These are phyloP conservation scores for Drosophila murphyi DNA, from an alignment of 1,140 invertebrate genomes.

Conservation along the genomic window DNA sequence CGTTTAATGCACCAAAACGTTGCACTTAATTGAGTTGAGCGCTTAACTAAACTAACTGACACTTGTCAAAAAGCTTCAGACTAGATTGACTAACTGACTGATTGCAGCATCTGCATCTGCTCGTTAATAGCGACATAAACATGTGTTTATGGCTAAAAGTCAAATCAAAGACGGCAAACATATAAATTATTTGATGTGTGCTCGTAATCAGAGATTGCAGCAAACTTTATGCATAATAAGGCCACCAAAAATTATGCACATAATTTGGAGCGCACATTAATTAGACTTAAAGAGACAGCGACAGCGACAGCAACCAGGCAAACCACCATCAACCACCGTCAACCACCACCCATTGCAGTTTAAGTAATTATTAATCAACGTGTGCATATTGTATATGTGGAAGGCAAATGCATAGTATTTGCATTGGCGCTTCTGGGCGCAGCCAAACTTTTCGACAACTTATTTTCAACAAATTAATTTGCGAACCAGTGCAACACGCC, in stretches of 20 bases:
- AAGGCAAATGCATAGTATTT: constrained; percentile 37
- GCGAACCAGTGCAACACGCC: constrained; percentile 44
- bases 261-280: constrained; percentile 59
- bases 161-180: constrained; percentile 29
- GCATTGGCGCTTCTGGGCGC: constrained; percentile 26
- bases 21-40: constrained; percentile 20
- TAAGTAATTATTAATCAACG: constrained; percentile 69
- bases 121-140: constrained; percentile 62
- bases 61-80: neutral
- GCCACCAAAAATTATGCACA: constrained; percentile 33
- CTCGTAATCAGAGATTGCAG: constrained; percentile 35
- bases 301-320: neutral
- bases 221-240: constrained; percentile 60
- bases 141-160: constrained; percentile 50
- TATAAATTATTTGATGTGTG: constrained; percentile 44
- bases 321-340: too few relatives aligned
- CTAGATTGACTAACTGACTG: constrained; percentile 2
- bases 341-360: neutral
- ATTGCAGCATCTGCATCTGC: neutral
- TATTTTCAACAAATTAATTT: constrained; percentile 84
- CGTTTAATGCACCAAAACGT: constrained; percentile 13
- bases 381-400: constrained; percentile 16
- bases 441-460: constrained; percentile 73
- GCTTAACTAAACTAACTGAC: constrained; percentile 12
- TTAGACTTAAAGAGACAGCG: constrained; percentile 45